Base-by-base conservation (phyloP, 1,140 invertebrate species). In the Lepidotrigona ventralis region DNA sequence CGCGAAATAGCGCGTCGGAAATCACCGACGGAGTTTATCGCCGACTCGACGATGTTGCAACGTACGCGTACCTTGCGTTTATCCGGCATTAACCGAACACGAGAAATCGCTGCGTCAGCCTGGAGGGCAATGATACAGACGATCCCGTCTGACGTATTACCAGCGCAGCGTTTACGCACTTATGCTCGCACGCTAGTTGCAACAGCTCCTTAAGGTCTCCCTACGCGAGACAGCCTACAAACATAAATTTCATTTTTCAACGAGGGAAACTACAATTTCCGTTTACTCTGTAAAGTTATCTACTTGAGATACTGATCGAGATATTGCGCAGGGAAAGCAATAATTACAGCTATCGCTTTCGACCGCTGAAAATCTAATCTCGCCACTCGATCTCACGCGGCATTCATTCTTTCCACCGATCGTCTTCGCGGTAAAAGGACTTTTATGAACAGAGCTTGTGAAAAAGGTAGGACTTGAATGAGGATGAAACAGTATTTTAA, bases 21-120 rank as follows among this genome's bases (percentile, higher is more conserved):
- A 84, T 86, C 86, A 54, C 56, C 39, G 53, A 46, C 8, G 5
- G 68, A 82, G 46, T 70, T 86, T 84, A 79, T 84, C 76, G 72
- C 14, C 68, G 77, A 58, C 79, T 87, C 79, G 84, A 86, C 85
- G 23, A 19, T 54, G 54, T 77, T 68, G 29, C 39, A 82, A 76
- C 53, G 33, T 51, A n/a, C 54, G 54, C 26, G 54, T 46, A 53
- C 64, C 54, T 71, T 60, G 53, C 81, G 66, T 58, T 64, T 58
- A 83, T 60, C 54, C 23, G 78, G 56, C 29, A 72, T 72, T 80
- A 71, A 80, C 19, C n/a, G 56, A 60, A 46, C 54, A 14, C 39
- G 26, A 72, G 78, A 80, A 80, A 80, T 72, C 56, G 64, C n/a
- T 58, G 56, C 23, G 60, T 82, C 75, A 70, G 66, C 19, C 29